Evolutionary conservation across 2,888 invertebrate species (phyloP), one percentile per base, ranked within the genome.

Genomic region (Teleiodes luculella): DNA sequence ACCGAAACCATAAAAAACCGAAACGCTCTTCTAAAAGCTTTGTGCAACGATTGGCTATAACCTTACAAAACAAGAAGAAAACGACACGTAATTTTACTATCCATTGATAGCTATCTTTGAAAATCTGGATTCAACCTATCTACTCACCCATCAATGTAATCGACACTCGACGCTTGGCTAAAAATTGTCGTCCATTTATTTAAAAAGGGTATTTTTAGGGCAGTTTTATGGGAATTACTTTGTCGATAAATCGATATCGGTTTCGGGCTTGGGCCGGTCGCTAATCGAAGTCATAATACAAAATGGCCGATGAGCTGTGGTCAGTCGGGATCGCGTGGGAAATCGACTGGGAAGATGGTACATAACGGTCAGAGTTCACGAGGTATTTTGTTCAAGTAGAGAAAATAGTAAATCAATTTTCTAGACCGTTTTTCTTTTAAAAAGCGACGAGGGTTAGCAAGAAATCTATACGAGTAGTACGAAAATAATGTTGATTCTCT

Each of bases 231-330:
- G 66, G 56, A 55, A 61, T 39, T 53, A 57, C 52, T 57, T 50
- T 64, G 62, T 62, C 68, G 68, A 77, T 78, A 78, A 76, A 78
- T 76, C 64, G 65, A 48, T 64, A 47, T 30, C 39, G 58, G 68
- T 70, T 74, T 76, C 76, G 75, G 69, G 31, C 14, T 30, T 13
- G 7, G 24, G 73, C 64, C 66, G 75, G 78, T 77, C 72, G 71
- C 72, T 74, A 77, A 76, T 77, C 71, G 68, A 61, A 72, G 60
- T 62, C 60, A 62, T 69, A 73, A 70, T 74, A 73, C 73, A 68
- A 49, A 47, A 49, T 49, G 49, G 13, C 43, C 43, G 43, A 24
- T 3, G 24, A n/a, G 28, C 28, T 1, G 13, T 43, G 28, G 43
- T 43, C 43, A 28, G 13, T 1, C 20, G 28, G 43, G 20, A 20